These are phyloP conservation scores for Amaurobius ferox DNA, from an alignment of 2,888 invertebrate genomes.

Conservation along the genomic window DNA sequence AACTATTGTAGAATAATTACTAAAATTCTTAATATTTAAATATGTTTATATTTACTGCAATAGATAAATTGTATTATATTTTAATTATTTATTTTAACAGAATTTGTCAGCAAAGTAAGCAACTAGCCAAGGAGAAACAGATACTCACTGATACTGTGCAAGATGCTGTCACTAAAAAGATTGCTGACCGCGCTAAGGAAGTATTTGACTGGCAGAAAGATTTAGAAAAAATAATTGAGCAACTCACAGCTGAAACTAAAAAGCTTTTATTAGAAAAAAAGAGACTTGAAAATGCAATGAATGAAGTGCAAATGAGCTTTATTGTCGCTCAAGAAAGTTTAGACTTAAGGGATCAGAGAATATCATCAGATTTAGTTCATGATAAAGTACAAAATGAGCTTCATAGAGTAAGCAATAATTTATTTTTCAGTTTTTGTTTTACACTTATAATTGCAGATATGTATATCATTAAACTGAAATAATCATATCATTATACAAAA, in stretches of 20 bases:
- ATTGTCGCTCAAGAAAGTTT: constrained; percentile 62
- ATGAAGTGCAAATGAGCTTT: constrained; percentile 46
- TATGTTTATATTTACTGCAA: too few relatives aligned
- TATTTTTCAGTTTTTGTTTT: too few relatives aligned
- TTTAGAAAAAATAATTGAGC: constrained; percentile 79
- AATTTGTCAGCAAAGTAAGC: constrained; percentile 56
- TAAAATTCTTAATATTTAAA: too few relatives aligned
- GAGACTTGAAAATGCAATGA: constrained; percentile 50
- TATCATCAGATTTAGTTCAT: constrained; percentile 65
- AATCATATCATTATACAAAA: too few relatives aligned
- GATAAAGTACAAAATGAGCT: constrained; percentile 52
- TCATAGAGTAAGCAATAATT: constrained; percentile 32
- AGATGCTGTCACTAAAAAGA: constrained; percentile 82
- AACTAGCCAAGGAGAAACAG: constrained; percentile 59
- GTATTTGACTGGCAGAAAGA: constrained; percentile 87
- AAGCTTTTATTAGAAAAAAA: constrained; percentile 52
- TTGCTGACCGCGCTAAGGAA: constrained; percentile 83
- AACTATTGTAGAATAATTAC: too few relatives aligned
- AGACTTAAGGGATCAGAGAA: constrained; percentile 59
- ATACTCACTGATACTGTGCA: constrained; percentile 79
- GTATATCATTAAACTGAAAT: too few relatives aligned
- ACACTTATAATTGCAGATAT: too few relatives aligned
- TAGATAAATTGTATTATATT: too few relatives aligned
- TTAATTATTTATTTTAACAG: too few relatives aligned
- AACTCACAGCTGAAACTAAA: constrained; percentile 44